Conservation (phyloP, 2,113 vertebrate species). For the Grallaria varia region DNA sequence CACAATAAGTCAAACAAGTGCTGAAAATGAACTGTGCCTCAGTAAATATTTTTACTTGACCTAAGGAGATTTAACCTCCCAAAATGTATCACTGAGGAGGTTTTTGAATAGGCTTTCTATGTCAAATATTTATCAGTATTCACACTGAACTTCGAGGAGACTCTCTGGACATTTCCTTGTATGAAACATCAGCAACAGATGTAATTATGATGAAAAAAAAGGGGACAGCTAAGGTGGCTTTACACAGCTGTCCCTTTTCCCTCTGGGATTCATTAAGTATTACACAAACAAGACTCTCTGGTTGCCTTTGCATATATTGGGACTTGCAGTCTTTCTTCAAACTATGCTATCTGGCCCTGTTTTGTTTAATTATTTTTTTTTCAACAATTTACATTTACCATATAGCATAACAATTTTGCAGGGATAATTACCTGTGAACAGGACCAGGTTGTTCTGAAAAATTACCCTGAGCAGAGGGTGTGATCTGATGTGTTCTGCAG, state of each 20-base stretch:
- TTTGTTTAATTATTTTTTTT: not conserved
- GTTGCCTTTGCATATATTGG: not conserved
- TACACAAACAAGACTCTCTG: conserved; percentile 66
- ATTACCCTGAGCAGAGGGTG: not conserved
- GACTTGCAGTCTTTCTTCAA: conserved; percentile 19
- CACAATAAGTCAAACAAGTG: not conserved
- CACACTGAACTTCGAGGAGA: not conserved
- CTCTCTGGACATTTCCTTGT: not conserved
- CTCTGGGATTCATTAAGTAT: conserved; percentile 66
- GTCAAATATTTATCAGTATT: not conserved
- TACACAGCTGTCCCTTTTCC: conserved; percentile 43
- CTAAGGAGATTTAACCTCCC: not conserved
- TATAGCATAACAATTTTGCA: not conserved
- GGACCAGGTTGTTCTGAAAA: not conserved
- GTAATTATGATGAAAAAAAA: not conserved
- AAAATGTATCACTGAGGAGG: not conserved
- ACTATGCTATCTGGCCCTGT: not conserved
- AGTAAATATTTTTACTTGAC: not conserved
- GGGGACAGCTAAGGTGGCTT: not conserved
- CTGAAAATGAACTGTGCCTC: no score
- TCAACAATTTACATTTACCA: not conserved
- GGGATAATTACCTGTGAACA: not conserved
- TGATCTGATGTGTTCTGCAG: not conserved
- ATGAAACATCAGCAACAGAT: conserved; percentile 19
- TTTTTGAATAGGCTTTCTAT: not conserved